A percentile compares a stretch with the other conserved stretches of the same genome.
Evolutionary conservation across 2,888 invertebrate species (phyloP).

Genomic region (Dichetophora obliterata): DNA sequence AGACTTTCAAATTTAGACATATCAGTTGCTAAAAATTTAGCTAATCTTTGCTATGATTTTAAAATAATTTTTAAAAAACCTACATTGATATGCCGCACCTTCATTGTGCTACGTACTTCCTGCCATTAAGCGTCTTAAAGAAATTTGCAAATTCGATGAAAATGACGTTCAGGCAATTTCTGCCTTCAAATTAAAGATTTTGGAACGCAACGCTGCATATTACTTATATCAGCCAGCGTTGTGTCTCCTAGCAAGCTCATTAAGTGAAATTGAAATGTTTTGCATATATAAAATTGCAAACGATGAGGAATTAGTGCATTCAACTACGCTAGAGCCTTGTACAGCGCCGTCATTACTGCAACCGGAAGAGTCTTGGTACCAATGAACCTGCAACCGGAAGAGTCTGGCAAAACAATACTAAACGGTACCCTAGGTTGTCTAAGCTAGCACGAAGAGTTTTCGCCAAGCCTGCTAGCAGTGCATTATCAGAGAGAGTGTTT

Average conservation of each 20-base stretch:
- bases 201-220: too few species aligned
- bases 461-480: slow-evolving; percentile 22
- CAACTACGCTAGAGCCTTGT: too few species aligned
- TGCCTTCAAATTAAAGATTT: too few species aligned
- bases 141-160: neutral
- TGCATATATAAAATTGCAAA: too few species aligned
- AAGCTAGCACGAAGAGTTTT: slow-evolving; percentile 29
- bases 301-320: too few species aligned
- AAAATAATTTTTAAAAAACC: slow-evolving; percentile 32
- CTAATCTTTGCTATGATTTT: slow-evolving; percentile 35
- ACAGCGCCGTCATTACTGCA: too few species aligned
- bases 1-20: slow-evolving; percentile 35
- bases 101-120: neutral
- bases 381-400: slow-evolving; percentile 15
- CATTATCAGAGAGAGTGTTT: slow-evolving; percentile 20
- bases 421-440: slow-evolving; percentile 27
- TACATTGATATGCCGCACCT: neutral
- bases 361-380: too few species aligned
- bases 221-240: too few species aligned
- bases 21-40: too few species aligned
- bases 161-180: neutral
- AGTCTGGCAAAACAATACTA: slow-evolving; percentile 27
- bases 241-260: too few species aligned
- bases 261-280: too few species aligned
- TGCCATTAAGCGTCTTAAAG: neutral